Conservation (phyloP, 37 sponge, comb jelly and placozoan genomes). For the Diacarnus erythraeanus region DNA sequence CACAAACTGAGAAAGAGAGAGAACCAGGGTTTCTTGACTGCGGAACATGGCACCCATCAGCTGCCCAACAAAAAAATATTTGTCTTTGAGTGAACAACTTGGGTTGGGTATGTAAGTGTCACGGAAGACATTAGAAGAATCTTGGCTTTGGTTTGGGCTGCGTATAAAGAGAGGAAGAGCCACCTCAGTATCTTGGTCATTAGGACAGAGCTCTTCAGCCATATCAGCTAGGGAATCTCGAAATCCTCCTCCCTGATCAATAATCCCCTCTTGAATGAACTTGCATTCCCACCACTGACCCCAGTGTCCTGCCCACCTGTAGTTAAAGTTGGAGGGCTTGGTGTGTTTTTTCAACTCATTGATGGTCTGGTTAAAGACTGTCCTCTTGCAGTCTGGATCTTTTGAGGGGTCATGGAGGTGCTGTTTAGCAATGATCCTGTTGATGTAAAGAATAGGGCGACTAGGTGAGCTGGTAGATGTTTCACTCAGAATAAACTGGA, state of each 20-base stretch:
- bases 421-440: slow-evolving; percentile 73
- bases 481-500: slow-evolving; percentile 48
- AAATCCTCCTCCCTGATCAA: slow-evolving; percentile 96
- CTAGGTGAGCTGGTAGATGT: slow-evolving; percentile 42
- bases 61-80: slow-evolving; percentile 75
- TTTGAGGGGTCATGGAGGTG: slow-evolving; percentile 72
- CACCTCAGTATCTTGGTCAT: slow-evolving; percentile 41
- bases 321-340: slow-evolving; percentile 57
- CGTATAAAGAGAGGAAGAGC: slow-evolving; percentile 85
- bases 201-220: slow-evolving; percentile 91
- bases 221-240: slow-evolving; percentile 85
- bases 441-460: slow-evolving; percentile 67
- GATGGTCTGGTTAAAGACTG: slow-evolving; percentile 72
- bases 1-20: slow-evolving; percentile 88
- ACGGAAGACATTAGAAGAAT: slow-evolving; percentile 82
- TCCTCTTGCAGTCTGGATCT: slow-evolving; percentile 68
- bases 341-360: slow-evolving; percentile 66
- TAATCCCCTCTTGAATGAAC: slow-evolving; percentile 84
- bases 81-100: slow-evolving; percentile 49
- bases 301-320: slow-evolving; percentile 74
- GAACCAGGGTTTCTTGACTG: slow-evolving; percentile 73
- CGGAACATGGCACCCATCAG: slow-evolving; percentile 92
- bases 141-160: slow-evolving; percentile 90
- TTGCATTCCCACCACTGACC: slow-evolving; percentile 97
- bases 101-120: slow-evolving; percentile 90